Evolutionary conservation across 2,113 vertebrate genomes (phyloP).

Genomic region (Platysternon megacephalum): DNA sequence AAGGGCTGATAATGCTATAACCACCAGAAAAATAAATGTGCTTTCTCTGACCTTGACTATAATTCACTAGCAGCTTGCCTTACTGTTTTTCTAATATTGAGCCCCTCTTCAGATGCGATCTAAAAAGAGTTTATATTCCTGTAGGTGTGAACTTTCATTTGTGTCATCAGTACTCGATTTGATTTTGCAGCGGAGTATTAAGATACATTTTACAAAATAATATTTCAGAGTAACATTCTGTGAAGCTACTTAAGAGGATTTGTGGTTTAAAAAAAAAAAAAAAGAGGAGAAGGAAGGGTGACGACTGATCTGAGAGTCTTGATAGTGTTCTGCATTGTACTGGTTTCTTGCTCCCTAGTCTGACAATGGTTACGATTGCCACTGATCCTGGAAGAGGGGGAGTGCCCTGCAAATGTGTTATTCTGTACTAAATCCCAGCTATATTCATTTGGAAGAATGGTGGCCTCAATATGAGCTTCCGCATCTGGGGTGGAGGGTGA

Average conservation of each 20-base stretch:
- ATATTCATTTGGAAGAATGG: neutral
- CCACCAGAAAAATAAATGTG: constrained; percentile 78
- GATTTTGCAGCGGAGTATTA: neutral
- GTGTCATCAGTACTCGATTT: constrained; percentile 18
- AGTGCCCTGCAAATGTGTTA: neutral
- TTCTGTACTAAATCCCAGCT: neutral
- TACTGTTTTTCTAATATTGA: constrained; percentile 61
- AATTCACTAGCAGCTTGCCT: constrained; percentile 75
- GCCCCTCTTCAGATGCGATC: constrained; percentile 41
- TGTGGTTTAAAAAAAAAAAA: neutral
- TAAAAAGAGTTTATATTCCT: constrained; percentile 47
- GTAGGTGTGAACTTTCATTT: constrained; percentile 24
- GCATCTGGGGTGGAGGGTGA: neutral
- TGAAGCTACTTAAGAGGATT: neutral
- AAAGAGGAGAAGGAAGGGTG: neutral
- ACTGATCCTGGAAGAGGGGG: neutral
- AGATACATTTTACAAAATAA: constrained; percentile 19
- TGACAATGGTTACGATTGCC: neutral
- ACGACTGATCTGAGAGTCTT: neutral
- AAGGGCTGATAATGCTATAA: constrained; percentile 77
- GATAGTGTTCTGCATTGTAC: neutral
- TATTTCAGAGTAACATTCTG: neutral
- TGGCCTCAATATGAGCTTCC: neutral
- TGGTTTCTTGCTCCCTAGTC: neutral
- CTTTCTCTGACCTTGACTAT: constrained; percentile 80